Evolutionary conservation across 2,888 invertebrate species (phyloP).

Genomic region (Catonia carolina): DNA sequence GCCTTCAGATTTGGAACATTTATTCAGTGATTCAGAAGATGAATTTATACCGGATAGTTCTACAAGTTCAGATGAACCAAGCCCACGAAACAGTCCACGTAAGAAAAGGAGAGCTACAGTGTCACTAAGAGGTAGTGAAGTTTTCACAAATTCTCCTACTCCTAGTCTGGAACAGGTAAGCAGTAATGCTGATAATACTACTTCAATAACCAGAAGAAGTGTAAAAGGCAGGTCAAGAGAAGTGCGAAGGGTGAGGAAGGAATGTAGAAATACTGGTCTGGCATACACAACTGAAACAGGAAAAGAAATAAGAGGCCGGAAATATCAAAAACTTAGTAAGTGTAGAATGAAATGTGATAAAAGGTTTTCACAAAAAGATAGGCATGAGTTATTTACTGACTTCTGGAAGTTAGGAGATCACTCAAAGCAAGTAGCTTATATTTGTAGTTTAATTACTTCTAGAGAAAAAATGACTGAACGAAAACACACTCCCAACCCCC

Average conservation of each 20-base stretch:
- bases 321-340: neutral
- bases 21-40: too few species aligned
- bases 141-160: neutral
- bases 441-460: neutral
- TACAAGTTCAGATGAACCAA: too few species aligned
- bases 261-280: neutral
- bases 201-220: conserved; percentile 1
- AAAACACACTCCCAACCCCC: neutral
- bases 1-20: too few species aligned
- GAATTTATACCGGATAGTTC: too few species aligned
- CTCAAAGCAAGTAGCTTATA: conserved; percentile 3
- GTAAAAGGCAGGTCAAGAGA: neutral
- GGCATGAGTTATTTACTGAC: neutral
- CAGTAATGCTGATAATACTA: neutral
- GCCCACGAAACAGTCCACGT: too few species aligned
- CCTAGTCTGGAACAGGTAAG: neutral
- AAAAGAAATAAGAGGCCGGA: neutral
- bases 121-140: too few species aligned
- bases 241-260: neutral
- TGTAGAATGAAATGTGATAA: conserved; percentile 1
- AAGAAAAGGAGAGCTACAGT: too few species aligned
- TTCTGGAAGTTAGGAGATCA: conserved; percentile 1
- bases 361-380: neutral
- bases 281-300: neutral
- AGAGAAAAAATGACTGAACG: neutral